Base-by-base conservation (phyloP, 1,140 invertebrate species). In the Teleopsis dalmanni region DNA sequence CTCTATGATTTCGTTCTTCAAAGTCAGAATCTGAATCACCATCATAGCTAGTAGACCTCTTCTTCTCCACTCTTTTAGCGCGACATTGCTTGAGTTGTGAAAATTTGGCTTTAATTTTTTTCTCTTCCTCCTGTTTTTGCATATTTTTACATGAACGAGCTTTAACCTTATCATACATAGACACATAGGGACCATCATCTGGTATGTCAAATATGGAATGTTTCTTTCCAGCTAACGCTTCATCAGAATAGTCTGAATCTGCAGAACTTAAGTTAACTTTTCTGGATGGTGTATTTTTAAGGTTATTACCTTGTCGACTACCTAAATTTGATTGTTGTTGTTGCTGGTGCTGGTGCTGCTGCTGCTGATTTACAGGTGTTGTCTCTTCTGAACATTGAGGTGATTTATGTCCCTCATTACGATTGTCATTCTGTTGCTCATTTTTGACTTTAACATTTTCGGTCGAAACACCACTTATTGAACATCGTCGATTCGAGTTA, bases 161-260 rank as follows among this genome's bases (percentile, higher is more conserved):
- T 73, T 98, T 98, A 0, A 98, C 92, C 73, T 96, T 96, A 66
- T 97, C 95, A 70, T 98, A 98, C 94, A 98, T 98, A 26, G 93
- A 96, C 50, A 94, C 91, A 63, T 94, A 95, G 3, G 88, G 88
- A 52, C 87, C 90, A 58, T 93, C 89, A 59, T 91, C 87, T 19
- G 89, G 80, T 50, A 91, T 90, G 63, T 92, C 88, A 71, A 91
- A 93, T 55, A 91, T 91, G n/a, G 89, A 92, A 73, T 89, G 87
- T 71, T 89, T 90, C 65, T 91, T 84, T 36, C 81, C 81, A 56
- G 81, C 79, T 54, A 82, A 81, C 63, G 85, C 85, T 27, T 84
- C 84, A 58, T 81, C 78, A 11, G 76, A 76, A 48, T 75, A 81
- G 43, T 81, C 79, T 21, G 76, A 77, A 55, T 52, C 50, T 4